These are phyloP conservation scores for Belonocnema kinseyi DNA, from an alignment of 1,140 invertebrate species.

Conservation along the genomic window DNA sequence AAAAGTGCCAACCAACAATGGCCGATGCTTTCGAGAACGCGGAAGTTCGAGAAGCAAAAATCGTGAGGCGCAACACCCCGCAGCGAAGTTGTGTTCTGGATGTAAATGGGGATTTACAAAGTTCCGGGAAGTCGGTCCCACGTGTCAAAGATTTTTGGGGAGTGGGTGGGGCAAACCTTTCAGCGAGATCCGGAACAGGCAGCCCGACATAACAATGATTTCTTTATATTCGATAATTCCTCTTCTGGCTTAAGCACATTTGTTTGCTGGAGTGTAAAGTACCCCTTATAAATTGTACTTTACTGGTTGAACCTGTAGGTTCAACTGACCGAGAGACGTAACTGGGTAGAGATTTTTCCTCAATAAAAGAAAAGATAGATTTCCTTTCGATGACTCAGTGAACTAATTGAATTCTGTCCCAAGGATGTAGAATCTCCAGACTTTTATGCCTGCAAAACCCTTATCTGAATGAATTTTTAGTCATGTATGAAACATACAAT, in stretches of 20 bases:
- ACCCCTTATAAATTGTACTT: no score
- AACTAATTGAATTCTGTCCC: no score
- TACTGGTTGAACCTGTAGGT: no score
- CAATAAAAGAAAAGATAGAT: no score
- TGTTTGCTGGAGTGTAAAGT: not conserved
- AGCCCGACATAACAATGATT: not conserved
- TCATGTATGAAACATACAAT: no score
- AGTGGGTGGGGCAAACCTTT: not conserved
- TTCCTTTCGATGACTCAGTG: no score
- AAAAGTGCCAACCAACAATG: conserved; percentile 32
- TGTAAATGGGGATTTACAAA: conserved; percentile 7
- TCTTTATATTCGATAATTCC: not conserved
- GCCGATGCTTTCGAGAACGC: conserved; percentile 53
- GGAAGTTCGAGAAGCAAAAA: conserved; percentile 53
- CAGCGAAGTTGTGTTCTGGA: not conserved
- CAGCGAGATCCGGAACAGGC: not conserved
- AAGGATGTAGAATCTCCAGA: no score
- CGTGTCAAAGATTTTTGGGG: conserved; percentile 52
- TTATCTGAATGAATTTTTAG: no score
- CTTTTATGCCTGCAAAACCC: no score
- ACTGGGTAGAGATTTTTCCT: no score
- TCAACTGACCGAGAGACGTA: no score
- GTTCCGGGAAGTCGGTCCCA: conserved; percentile 54
- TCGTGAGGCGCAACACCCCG: conserved; percentile 42
- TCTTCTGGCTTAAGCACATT: conserved; percentile 1